Base-by-base conservation (phyloP, 2,113 vertebrate species). In the Ailurus styani region DNA sequence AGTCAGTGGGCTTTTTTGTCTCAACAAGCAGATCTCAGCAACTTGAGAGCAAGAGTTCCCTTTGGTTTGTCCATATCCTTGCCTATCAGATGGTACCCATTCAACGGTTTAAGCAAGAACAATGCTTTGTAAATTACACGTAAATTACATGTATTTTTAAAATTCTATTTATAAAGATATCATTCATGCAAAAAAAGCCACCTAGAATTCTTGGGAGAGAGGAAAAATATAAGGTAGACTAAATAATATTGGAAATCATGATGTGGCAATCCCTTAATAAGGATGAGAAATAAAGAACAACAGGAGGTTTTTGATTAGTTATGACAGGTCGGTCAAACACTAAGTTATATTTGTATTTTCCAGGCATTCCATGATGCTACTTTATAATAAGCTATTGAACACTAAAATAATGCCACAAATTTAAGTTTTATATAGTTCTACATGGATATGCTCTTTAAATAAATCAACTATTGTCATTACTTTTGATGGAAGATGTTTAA, bases 401-500 rank as follows among this genome's bases (percentile, higher is more conserved):
- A 85, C 40, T 77, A 34, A 89, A 79, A 55, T 47, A 95, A 0
- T 90, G 45, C 83, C 52, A 75, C 0, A 57, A 14, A 87, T 95
- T 83, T 75, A 87, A 94, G 7, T 27, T 68, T 91, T 13, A 47
- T 23, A 6, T 72, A 66, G 11, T 75, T 97, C 12, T 60, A 60
- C 11, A 66, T 54, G 75, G 3, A 82, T 79, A 37, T 57, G 4
- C 0, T 85, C 64, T 87, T 95, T 91, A 50, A 93, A 81, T 84
- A 1, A 27, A 97, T 96, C 31, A 79, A 81, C 37, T 78, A 13
- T 95, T 96, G 1, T 13, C 64, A 90, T 97, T 20, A 85, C 6
- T 88, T 97, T 97, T 66, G 2, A 78, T 93, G 34, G 54, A 92
- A 97, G 13, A 18, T 73, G 68, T 95, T 93, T 96, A 94, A 94